phyloP scores from a whole-genome alignment of 2,113 vertebrate genomes.

The Leucoraja erinaceus region DNA sequence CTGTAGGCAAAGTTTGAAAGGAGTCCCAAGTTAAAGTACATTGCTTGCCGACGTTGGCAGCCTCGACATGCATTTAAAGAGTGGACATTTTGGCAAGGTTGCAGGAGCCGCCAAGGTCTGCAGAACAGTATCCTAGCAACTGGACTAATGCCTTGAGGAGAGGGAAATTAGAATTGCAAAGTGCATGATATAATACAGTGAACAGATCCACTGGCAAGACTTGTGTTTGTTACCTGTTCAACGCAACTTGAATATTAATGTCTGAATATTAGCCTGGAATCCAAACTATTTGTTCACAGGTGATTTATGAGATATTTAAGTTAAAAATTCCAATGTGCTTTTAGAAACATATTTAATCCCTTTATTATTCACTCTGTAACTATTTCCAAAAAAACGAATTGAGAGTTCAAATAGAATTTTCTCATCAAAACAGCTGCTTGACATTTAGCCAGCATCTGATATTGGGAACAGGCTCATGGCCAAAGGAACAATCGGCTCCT shows the following conservation, averaged over 20 bases:
- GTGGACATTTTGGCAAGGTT: not conserved
- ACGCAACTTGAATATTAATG: not conserved
- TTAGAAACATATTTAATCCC: slow-evolving; percentile 19
- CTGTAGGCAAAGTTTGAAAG: not conserved
- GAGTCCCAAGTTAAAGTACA: not conserved
- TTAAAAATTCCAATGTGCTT: not conserved
- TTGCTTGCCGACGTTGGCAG: not conserved
- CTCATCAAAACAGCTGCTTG: slow-evolving; percentile 31
- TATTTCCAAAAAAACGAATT: slow-evolving; percentile 21
- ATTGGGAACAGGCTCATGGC: slow-evolving; percentile 29
- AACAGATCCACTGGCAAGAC: slow-evolving; percentile 11
- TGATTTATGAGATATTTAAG: slow-evolving; percentile 15
- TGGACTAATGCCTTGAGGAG: not conserved
- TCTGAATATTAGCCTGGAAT: slow-evolving; percentile 26
- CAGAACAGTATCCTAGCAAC: slow-evolving; percentile 28
- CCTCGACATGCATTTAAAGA: slow-evolving; percentile 6
- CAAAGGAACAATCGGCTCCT: slow-evolving; percentile 28
- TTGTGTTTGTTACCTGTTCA: slow-evolving; percentile 15
- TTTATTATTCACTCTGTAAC: slow-evolving; percentile 7
- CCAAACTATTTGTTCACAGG: slow-evolving; percentile 22
- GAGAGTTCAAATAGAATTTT: slow-evolving; percentile 9
- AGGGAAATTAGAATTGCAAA: slow-evolving; percentile 32
- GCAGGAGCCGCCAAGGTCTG: not conserved
- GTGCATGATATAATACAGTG: not conserved
- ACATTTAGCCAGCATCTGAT: slow-evolving; percentile 30